Conservation (phyloP, 2,888 invertebrate species). For the Halictus quadricinctus region DNA sequence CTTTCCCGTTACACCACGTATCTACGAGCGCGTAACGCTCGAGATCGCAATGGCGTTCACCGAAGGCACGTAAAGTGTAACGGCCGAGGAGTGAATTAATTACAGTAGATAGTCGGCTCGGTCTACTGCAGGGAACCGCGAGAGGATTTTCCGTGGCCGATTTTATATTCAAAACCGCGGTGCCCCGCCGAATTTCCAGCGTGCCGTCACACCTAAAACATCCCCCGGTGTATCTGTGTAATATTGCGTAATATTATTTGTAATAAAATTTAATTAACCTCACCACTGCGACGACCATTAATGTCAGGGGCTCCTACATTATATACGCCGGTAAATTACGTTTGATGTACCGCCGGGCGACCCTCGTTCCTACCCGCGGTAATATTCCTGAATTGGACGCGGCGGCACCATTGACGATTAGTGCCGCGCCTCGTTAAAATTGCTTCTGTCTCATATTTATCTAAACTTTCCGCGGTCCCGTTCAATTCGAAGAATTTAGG, state of each 20-base stretch:
- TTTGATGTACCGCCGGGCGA: constrained; percentile 49
- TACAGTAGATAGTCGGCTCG: constrained; percentile 42
- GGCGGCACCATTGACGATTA: constrained; percentile 57
- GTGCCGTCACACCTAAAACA: constrained; percentile 31
- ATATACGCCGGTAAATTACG: constrained; percentile 64
- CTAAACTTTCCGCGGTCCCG: constrained; percentile 27
- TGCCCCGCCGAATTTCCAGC: constrained; percentile 10
- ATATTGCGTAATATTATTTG: constrained; percentile 70
- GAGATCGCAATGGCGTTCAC: constrained; percentile 43
- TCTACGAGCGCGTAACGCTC: constrained; percentile 22
- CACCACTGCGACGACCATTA: constrained; percentile 63
- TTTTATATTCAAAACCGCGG: constrained; percentile 55
- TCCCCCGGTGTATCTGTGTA: constrained; percentile 31
- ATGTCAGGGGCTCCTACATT: constrained; percentile 52
- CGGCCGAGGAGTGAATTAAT: constrained; percentile 57
- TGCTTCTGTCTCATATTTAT: constrained; percentile 42
- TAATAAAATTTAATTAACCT: constrained; percentile 73
- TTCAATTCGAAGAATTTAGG: constrained; percentile 11
- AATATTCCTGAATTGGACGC: constrained; percentile 56
- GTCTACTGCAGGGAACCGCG: constrained; percentile 35
- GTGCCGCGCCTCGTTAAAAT: constrained; percentile 31
- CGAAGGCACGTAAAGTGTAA: constrained; percentile 50
- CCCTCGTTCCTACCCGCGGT: constrained; percentile 36
- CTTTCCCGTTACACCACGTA: not conserved
- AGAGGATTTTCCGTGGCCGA: constrained; percentile 41